These are phyloP conservation scores for Nansenia antarctica DNA, from an alignment of 2,113 vertebrate genomes.

Conservation along the genomic window DNA sequence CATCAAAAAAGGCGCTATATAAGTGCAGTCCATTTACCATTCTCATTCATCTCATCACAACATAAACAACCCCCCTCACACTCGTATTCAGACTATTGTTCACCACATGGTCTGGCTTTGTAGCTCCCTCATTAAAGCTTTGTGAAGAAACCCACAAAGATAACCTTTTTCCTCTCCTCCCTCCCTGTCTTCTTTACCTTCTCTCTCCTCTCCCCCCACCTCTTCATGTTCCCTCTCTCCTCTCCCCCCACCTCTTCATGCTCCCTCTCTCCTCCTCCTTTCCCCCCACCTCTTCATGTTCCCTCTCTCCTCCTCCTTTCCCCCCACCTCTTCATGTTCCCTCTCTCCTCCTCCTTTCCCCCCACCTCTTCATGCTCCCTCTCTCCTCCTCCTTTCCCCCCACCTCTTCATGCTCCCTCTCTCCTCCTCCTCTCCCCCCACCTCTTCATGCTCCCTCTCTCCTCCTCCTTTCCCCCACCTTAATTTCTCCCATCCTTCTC, in stretches of 20 bases:
- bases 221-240: neutral
- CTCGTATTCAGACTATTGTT: neutral
- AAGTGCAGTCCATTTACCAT: too few relatives aligned
- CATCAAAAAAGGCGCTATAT: too few relatives aligned
- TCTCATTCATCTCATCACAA: too few relatives aligned
- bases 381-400: neutral
- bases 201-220: neutral
- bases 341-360: neutral
- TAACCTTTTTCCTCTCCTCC: too few relatives aligned
- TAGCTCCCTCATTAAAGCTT: too few relatives aligned
- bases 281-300: neutral
- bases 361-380: neutral
- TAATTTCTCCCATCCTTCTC: neutral
- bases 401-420: neutral
- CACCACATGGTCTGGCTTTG: neutral
- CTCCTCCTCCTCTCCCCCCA: neutral
- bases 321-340: neutral
- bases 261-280: conserved; percentile 2
- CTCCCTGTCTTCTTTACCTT: neutral
- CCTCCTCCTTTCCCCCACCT: neutral
- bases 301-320: neutral
- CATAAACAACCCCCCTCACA: too few relatives aligned
- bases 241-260: conserved; percentile 8
- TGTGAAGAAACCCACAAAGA: too few relatives aligned
- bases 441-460: conserved; percentile 14